Evolutionary conservation across 2,797 vertebrate genomes (phyloP).

Genomic region (Podarcis lilfordi): DNA sequence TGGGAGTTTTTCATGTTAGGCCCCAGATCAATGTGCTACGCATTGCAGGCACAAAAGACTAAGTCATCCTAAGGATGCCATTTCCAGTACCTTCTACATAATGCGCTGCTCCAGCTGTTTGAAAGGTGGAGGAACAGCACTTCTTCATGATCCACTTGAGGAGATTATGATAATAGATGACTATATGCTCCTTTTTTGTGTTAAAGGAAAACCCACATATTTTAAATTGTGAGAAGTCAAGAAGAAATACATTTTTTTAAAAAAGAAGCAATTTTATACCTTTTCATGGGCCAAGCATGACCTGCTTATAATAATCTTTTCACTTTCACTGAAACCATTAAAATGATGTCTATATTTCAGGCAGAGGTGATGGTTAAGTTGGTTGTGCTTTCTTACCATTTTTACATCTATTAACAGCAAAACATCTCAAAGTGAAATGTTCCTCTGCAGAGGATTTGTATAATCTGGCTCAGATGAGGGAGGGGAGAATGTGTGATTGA

Average conservation of each 20-base stretch:
- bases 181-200: background rate
- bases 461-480: background rate
- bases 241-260: background rate
- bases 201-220: background rate
- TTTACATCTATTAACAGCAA: background rate
- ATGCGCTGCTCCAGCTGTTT: background rate
- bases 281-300: background rate
- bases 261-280: background rate
- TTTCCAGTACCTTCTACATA: background rate
- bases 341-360: background rate
- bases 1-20: background rate
- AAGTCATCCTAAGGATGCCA: background rate
- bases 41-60: background rate
- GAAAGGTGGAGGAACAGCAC: background rate
- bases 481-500: background rate
- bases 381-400: background rate
- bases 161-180: background rate
- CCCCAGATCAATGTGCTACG: background rate
- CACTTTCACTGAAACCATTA: background rate
- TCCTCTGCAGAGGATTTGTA: background rate
- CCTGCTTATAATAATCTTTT: background rate
- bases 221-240: background rate
- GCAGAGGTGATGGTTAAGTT: slow-evolving; percentile 17
- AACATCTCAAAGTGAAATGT: background rate
- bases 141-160: background rate